Evolutionary conservation across 2,113 vertebrate species (phyloP).

Genomic region (Echinops telfairi): DNA sequence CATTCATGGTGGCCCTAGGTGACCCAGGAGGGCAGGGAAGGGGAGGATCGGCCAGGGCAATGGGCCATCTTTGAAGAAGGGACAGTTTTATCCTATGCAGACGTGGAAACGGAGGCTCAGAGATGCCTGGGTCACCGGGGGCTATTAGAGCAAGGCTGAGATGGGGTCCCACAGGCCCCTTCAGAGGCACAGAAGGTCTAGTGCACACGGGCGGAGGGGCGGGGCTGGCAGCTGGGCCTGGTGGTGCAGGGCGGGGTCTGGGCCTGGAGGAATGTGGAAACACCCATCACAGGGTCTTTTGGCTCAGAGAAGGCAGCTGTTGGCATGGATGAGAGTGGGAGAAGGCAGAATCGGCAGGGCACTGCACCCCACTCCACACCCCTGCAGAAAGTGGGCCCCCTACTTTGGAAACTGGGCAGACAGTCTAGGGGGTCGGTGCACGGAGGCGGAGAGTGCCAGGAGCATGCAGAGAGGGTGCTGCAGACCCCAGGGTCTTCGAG

Average conservation of each 20-base stretch:
- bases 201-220: neutral
- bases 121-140: neutral
- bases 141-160: neutral
- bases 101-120: neutral
- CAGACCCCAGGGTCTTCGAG: neutral
- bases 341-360: fast-evolving
- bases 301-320: neutral
- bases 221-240: no score
- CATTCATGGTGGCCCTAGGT: neutral
- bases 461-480: neutral
- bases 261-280: neutral
- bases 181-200: neutral
- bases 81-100: neutral
- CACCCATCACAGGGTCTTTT: neutral
- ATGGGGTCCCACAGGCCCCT: no score
- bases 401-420: neutral
- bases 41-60: neutral
- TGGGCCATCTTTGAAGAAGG: neutral
- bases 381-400: neutral
- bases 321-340: neutral
- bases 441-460: neutral
- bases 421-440: neutral
- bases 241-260: no score
- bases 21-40: neutral
- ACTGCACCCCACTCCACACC: no score